Conservation (phyloP, 2,797 vertebrate species). For the Loriculus beryllinus region DNA sequence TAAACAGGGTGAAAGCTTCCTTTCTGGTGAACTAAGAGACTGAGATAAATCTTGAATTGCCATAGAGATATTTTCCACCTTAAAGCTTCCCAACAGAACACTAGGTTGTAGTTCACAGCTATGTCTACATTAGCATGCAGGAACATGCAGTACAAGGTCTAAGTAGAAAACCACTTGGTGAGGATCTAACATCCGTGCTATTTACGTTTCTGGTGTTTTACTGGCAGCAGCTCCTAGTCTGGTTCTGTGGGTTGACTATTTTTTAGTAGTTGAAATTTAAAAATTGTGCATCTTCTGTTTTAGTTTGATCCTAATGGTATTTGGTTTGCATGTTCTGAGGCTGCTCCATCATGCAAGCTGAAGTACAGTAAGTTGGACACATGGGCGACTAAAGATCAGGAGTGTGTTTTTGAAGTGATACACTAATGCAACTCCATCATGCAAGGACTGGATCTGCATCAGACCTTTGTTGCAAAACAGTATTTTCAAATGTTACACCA, state of each 20-base stretch:
- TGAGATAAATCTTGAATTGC: background rate
- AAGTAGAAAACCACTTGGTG: background rate
- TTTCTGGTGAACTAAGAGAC: background rate
- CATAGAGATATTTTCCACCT: background rate
- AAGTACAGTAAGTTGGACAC: background rate
- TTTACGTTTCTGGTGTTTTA: background rate
- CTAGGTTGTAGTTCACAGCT: background rate
- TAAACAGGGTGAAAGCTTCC: background rate
- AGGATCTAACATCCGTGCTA: background rate
- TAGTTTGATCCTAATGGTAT: background rate
- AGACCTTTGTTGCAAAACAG: background rate
- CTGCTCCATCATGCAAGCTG: background rate
- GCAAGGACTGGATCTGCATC: background rate
- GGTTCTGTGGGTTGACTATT: background rate
- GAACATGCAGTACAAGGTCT: background rate
- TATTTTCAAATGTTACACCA: background rate
- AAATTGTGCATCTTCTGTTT: background rate
- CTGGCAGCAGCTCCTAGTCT: background rate
- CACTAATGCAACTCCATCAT: background rate
- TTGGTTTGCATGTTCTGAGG: background rate
- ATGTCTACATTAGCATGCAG: background rate
- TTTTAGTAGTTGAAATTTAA: background rate
- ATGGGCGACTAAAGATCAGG: background rate
- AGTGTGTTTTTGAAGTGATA: background rate
- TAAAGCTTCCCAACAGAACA: background rate